Conservation (phyloP, 2,797 vertebrate species). For the Intellagama lesueurii region DNA sequence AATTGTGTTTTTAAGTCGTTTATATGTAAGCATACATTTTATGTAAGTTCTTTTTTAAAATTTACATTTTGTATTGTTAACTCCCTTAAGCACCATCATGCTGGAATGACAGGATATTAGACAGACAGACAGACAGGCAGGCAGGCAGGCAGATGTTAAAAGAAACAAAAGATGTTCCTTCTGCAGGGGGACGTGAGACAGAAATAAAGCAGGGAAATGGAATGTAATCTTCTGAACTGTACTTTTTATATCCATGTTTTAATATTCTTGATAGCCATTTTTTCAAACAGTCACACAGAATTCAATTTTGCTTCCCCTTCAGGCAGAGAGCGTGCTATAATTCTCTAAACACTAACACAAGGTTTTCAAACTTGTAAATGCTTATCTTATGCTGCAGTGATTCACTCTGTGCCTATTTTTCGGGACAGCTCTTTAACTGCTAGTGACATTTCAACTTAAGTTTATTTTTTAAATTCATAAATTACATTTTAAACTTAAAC, state of each 20-base stretch:
- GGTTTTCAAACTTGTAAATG: not conserved
- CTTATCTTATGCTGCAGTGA: not conserved
- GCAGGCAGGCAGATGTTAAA: too few species aligned
- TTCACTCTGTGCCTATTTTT: not conserved
- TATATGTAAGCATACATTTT: not conserved
- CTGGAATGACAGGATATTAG: too few species aligned
- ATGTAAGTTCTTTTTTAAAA: not conserved
- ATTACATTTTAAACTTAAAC: not conserved
- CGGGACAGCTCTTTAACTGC: not conserved
- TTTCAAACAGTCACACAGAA: not conserved
- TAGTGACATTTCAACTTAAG: not conserved
- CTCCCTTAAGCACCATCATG: too few species aligned
- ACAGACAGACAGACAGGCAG: too few species aligned
- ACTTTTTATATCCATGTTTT: not conserved
- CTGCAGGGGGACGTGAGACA: not conserved
- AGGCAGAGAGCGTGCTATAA: not conserved
- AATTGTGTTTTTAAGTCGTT: not conserved
- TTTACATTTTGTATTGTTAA: not conserved
- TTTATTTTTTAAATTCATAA: not conserved
- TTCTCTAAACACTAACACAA: not conserved
- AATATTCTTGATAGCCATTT: not conserved
- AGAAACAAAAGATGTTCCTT: too few species aligned
- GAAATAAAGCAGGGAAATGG: not conserved
- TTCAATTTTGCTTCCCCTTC: constrained; percentile 6
- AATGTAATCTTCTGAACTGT: not conserved